Percentiles rank a stretch among this genome's conserved stretches.
Evolutionary conservation across 92 coral and sea anemone genomes (phyloP).

Genomic region (Heliopora coerulea): DNA sequence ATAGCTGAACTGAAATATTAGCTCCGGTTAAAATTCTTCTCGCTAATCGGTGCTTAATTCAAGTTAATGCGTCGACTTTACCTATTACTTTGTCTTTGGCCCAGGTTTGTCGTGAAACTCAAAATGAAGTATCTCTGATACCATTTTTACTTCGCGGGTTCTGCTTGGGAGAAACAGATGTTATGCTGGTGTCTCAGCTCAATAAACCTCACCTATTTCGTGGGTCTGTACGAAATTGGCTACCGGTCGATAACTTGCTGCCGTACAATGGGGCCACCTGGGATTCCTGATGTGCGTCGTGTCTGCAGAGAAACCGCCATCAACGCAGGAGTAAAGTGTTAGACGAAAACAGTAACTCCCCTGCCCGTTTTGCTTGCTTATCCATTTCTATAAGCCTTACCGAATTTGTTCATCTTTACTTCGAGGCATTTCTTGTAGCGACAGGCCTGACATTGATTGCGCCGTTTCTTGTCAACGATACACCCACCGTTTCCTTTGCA

Average conservation of each 20-base stretch:
- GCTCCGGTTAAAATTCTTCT: no score
- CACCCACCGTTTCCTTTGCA: slow-evolving; percentile 97
- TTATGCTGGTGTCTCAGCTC: background rate
- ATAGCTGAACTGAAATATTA: no score
- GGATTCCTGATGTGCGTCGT: background rate
- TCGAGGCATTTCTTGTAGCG: slow-evolving; percentile 97
- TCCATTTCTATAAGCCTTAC: slow-evolving; percentile 50
- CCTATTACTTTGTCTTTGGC: no score
- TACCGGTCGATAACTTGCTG: background rate
- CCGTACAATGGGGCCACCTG: slow-evolving; percentile 3
- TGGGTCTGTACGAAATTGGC: background rate
- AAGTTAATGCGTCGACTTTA: no score
- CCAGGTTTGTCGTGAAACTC: no score
- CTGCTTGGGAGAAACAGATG: no score
- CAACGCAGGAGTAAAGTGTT: no score
- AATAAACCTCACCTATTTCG: background rate
- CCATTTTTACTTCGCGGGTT: no score
- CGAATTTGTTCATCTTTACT: slow-evolving; percentile 95
- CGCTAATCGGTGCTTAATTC: no score
- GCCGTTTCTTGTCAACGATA: slow-evolving; percentile 87
- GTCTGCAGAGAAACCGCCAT: background rate
- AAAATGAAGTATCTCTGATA: no score
- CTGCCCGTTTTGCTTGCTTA: no score
- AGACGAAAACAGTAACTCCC: no score
- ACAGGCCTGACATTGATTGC: slow-evolving; percentile 98